Evolutionary conservation across 92 coral and sea anemone species (phyloP).

Genomic region (Zoanthus gigantus): DNA sequence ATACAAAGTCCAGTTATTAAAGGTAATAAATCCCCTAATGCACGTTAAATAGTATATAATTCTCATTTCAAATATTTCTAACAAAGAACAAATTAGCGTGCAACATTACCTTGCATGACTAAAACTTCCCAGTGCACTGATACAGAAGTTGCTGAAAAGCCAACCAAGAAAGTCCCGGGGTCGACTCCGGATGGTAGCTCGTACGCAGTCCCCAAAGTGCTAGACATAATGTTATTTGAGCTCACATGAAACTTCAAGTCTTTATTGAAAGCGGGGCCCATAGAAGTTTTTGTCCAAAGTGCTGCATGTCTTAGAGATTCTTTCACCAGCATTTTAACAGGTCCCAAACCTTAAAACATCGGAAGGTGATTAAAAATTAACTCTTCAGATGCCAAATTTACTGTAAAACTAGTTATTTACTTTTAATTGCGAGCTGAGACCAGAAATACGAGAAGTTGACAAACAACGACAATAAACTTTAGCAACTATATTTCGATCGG

Average conservation of each 20-base stretch:
- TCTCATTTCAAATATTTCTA: too few relatives aligned
- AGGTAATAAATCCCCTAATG: too few relatives aligned
- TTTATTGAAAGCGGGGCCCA: neutral
- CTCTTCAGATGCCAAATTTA: too few relatives aligned
- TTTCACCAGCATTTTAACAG: conserved; percentile 27
- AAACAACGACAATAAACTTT: too few relatives aligned
- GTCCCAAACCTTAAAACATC: neutral
- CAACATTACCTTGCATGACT: conserved; percentile 23
- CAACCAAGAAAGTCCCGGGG: neutral
- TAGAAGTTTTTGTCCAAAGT: neutral
- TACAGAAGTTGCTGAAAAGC: neutral
- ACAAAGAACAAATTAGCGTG: neutral
- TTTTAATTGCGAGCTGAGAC: neutral
- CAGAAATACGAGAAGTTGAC: too few relatives aligned
- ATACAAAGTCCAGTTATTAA: too few relatives aligned
- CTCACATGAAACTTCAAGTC: neutral
- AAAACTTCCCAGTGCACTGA: neutral
- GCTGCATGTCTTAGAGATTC: conserved; percentile 6
- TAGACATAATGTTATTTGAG: neutral
- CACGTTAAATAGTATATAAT: too few relatives aligned
- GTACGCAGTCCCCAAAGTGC: conserved; percentile 4
- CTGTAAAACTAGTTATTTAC: too few relatives aligned
- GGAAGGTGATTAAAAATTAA: neutral
- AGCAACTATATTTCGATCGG: too few relatives aligned
- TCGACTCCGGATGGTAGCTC: conserved; percentile 12